Conservation (phyloP, 2,888 invertebrate genomes). For the Callyntrura sp. region DNA sequence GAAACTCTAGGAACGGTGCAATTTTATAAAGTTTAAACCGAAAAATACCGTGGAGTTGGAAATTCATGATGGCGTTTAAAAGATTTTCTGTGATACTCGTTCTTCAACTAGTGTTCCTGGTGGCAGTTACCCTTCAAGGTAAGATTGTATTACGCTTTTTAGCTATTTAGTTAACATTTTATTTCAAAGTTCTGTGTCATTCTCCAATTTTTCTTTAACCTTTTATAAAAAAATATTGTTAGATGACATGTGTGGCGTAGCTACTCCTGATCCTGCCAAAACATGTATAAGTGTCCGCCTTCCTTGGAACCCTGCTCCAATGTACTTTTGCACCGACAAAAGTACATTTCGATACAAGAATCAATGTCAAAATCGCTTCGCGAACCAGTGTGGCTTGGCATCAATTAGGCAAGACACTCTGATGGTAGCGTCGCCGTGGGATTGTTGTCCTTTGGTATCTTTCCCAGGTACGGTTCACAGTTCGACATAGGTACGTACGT, state of each 20-base stretch:
- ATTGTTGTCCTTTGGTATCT: conserved; percentile 80
- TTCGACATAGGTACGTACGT: neutral
- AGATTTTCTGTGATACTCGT: conserved; percentile 18
- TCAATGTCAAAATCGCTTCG: conserved; percentile 72
- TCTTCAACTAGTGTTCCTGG: conserved; percentile 51
- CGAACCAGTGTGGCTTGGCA: conserved; percentile 69
- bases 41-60: too few relatives aligned
- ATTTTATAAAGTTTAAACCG: neutral
- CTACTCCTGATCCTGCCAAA: conserved; percentile 79
- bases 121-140: conserved; percentile 35
- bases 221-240: too few relatives aligned
- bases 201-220: neutral
- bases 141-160: neutral
- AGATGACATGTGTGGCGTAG: conserved; percentile 80
- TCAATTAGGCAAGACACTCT: conserved; percentile 73
- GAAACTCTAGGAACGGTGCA: neutral
- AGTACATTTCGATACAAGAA: conserved; percentile 57
- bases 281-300: conserved; percentile 81
- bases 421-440: conserved; percentile 82
- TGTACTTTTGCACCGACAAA: conserved; percentile 82
- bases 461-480: conserved; percentile 81
- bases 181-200: neutral
- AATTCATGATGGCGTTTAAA: neutral
- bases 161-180: neutral
- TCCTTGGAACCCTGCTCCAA: conserved; percentile 82